Base-by-base conservation (phyloP, 2,888 invertebrate species). In the Tortricodes alternella region DNA sequence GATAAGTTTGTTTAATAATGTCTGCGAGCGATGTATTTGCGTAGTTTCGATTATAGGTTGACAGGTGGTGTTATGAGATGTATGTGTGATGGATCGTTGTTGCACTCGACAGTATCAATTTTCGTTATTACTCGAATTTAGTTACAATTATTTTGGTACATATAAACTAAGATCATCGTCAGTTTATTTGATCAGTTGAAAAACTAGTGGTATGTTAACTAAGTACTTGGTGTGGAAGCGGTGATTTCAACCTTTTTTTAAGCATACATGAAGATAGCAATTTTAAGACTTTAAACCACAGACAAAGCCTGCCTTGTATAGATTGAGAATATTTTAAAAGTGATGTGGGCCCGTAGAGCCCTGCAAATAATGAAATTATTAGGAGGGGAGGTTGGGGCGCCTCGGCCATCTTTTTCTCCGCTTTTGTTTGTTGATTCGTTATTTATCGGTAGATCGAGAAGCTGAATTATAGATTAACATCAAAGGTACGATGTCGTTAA, bases 381-480 rank as follows among this genome's bases (percentile, higher is more conserved):
- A 44, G 35, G 24, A 46, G 48, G 55, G 55, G 48, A 43, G 44
- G 44, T 13, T 7, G 38, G 44, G 43, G 34, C 23, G 18, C 35
- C 13, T n/a, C 51, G 39, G 57, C 51, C 57, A 57, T 57, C 51
- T 57, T 57, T 50, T 56, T 32, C 38, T 44, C 32, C 37, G 11
- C 44, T 56, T n/a, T 44, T 56, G 56, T 56, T 50, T 44, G 49
- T 29, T 43, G 41, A 56, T 56, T 56, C 53, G 23, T 48, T 55
- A 55, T 55, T 56, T 56, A 56, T 56, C 56, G 56, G 56, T 44
- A 44, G 50, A 56, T 56, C 57, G 57, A 41, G 73, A 71, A 67
- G 68, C 73, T 70, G 70, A 68, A 76, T 73, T 78, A 77, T 77
- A 83, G 83, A 85, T 85, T 82, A 83, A 82, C 80, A 83, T 85